These are phyloP conservation scores for Pleuronectes platessa DNA, from an alignment of 2,113 vertebrate genomes.

Conservation along the genomic window DNA sequence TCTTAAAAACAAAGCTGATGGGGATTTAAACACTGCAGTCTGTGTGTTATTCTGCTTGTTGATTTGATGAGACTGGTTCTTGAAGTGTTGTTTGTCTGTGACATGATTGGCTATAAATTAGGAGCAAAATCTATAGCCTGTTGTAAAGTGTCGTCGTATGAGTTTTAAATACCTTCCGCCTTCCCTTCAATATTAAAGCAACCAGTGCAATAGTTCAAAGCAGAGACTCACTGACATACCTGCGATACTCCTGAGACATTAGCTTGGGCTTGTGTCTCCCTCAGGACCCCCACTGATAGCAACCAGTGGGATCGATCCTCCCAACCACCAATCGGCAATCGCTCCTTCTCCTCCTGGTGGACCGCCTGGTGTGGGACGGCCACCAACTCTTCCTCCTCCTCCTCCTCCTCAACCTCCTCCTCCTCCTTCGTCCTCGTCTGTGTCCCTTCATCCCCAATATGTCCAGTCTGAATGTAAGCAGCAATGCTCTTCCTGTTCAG, in stretches of 20 bases:
- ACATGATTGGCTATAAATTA: background rate
- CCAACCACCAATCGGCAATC: constrained; percentile 88
- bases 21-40: no score
- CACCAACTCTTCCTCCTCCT: constrained; percentile 83
- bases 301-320: constrained; percentile 88
- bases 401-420: constrained; percentile 50
- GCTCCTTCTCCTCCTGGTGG: constrained; percentile 90
- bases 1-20: background rate
- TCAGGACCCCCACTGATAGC: constrained; percentile 91
- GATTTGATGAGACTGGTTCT: background rate
- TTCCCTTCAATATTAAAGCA: background rate
- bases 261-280: constrained; percentile 77
- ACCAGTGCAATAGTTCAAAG: background rate
- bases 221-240: constrained; percentile 9
- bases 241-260: constrained; percentile 50
- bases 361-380: constrained; percentile 89
- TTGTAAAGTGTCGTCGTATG: no score
- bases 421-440: constrained; percentile 73
- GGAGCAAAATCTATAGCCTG: background rate
- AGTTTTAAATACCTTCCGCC: background rate
- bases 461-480: constrained; percentile 96
- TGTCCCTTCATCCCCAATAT: constrained; percentile 91
- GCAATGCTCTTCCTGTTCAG: constrained; percentile 54
- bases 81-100: background rate
- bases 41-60: background rate